These are phyloP conservation scores for Circaetus gallicus DNA, from an alignment of 2,113 vertebrate genomes.

Conservation along the genomic window DNA sequence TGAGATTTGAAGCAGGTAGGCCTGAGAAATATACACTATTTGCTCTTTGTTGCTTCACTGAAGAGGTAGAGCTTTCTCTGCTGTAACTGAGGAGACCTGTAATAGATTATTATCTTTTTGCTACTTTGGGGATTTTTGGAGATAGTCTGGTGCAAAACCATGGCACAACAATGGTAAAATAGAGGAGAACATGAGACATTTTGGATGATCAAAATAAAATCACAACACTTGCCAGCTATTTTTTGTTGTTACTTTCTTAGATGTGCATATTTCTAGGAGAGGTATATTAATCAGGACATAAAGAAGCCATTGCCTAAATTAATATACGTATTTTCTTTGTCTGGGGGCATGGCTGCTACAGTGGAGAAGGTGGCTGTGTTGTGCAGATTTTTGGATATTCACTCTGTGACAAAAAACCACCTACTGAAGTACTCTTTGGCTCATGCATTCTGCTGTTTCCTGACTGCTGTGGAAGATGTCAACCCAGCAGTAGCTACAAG, in stretches of 20 bases:
- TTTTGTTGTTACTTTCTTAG: background rate
- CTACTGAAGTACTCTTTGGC: slow-evolving; percentile 94
- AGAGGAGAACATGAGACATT: background rate
- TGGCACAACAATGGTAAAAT: background rate
- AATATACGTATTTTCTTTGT: background rate
- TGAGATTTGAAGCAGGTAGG: slow-evolving; percentile 96
- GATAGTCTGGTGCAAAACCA: background rate
- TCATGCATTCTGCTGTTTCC: slow-evolving; percentile 96
- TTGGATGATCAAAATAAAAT: background rate
- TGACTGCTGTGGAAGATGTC: slow-evolving; percentile 96
- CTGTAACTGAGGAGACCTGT: background rate
- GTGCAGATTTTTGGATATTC: slow-evolving; percentile 96
- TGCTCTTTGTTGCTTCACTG: background rate
- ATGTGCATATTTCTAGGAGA: background rate
- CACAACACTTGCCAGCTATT: background rate
- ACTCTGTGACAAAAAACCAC: slow-evolving; percentile 97
- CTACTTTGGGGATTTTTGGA: background rate
- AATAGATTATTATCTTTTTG: background rate
- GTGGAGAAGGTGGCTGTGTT: slow-evolving; percentile 96
- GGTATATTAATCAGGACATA: background rate
- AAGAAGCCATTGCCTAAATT: background rate
- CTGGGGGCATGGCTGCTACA: slow-evolving; percentile 56
- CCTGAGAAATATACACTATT: background rate
- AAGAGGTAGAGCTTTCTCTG: background rate
- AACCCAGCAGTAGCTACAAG: slow-evolving; percentile 96